Conservation (phyloP, 1,140 invertebrate genomes). For the Belonocnema kinseyi region DNA sequence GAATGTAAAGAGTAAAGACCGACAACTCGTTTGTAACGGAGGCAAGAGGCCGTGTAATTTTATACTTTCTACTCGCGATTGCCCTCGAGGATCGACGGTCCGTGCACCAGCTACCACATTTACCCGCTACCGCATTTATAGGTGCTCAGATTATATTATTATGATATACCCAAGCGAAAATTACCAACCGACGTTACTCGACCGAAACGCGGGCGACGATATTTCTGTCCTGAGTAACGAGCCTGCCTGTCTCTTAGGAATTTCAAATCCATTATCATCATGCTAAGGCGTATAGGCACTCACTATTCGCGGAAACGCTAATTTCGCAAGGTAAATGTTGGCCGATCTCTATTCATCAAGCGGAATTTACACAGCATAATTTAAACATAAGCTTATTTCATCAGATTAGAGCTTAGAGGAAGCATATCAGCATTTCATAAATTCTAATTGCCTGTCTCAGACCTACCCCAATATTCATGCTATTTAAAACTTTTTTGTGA, state of each 20-base stretch:
- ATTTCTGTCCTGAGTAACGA: conserved; percentile 19
- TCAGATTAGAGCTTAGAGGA: background rate
- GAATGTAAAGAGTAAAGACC: background rate
- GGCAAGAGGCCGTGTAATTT: conserved; percentile 10
- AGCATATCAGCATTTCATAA: too few relatives aligned
- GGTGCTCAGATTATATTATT: conserved; percentile 12
- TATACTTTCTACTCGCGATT: conserved; percentile 1
- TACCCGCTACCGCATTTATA: conserved; percentile 22
- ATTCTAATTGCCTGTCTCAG: too few relatives aligned
- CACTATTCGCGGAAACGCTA: background rate
- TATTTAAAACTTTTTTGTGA: too few relatives aligned
- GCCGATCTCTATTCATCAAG: conserved; percentile 2
- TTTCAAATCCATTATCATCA: conserved; percentile 23
- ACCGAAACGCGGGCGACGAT: conserved; percentile 30
- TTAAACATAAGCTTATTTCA: background rate
- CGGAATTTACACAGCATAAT: background rate
- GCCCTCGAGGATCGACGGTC: conserved; percentile 6
- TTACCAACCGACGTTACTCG: conserved; percentile 17
- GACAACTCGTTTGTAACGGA: background rate
- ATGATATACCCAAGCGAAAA: conserved; percentile 18
- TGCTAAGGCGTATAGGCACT: background rate
- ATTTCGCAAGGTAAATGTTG: conserved; percentile 26
- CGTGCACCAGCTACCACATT: conserved; percentile 3
- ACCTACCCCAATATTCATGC: too few relatives aligned
- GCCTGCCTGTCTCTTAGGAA: conserved; percentile 30